phyloP scores from a whole-genome alignment of 2,888 invertebrate species.

The Metallyticus violacea region DNA sequence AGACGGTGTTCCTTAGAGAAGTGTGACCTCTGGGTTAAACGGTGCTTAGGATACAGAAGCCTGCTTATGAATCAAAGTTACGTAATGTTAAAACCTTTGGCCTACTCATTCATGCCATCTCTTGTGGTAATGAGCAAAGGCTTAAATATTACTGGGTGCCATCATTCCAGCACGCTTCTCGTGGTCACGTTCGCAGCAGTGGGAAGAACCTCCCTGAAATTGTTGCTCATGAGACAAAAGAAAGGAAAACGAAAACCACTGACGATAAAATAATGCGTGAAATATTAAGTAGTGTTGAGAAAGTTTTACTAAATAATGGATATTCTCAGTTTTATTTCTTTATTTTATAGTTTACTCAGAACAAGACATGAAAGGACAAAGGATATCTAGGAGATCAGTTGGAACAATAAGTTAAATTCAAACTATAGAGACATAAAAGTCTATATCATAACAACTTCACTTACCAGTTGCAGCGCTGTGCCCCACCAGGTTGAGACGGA shows the following conservation, averaged over 20 bases:
- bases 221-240: not conserved
- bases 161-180: not conserved
- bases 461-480: too few species aligned
- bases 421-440: too few species aligned
- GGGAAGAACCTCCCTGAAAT: not conserved
- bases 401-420: too few species aligned
- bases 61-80: constrained; percentile 7
- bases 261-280: too few species aligned
- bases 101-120: not conserved
- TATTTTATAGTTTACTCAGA: too few species aligned
- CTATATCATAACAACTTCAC: too few species aligned
- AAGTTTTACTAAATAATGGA: too few species aligned
- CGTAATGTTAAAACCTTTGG: not conserved
- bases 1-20: not conserved
- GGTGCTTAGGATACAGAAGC: not conserved
- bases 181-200: not conserved
- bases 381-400: too few species aligned
- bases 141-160: constrained; percentile 1
- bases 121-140: not conserved
- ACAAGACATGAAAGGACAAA: too few species aligned
- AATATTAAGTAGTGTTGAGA: too few species aligned
- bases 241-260: not conserved
- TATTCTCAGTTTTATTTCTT: too few species aligned
- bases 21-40: not conserved
- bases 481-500: too few species aligned